Evolutionary conservation across 2,797 vertebrate species (phyloP), one percentile per base, ranked within the genome.

Genomic region (Etheostoma perlongum): DNA sequence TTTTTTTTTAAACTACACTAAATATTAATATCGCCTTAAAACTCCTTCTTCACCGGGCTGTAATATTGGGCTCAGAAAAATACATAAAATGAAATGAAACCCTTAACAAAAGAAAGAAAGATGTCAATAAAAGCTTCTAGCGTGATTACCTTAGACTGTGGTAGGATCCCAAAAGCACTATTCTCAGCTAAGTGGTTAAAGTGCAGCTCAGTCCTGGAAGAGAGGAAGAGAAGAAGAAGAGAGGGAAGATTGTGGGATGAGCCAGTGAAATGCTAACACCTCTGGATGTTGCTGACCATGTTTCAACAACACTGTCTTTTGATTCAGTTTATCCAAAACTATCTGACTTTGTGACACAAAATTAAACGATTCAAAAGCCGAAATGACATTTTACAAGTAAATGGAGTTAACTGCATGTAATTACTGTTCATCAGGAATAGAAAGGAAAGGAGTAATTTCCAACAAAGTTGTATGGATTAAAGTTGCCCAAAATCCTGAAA

Each of bases 111-210:
- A 36, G 36, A 36, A 36, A 36, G 36, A 36, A 36, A 36, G 36
- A 11, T 36, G 9, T 36, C 36, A 36, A 36, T 36, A 36, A 36
- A 11, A 3, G 36, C 2, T 9, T 15, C 25, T 52, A 30, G 5
- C 61, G 23, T 6, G 40, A 84, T 89, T 90, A 97, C 98, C 97
- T 99, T 99, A 4, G 96, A 92, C 65, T 96, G 93, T 3, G 97
- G 95, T 4, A 93, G 15, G 33, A 99, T 98, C 83, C 97, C 96
- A 8, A 99, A 99, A 61, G 96, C 90, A 6, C 95, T 98, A 94
- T 95, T 97, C 83, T 99, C 97, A 11, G 97, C 95, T 85, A 99
- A 89, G 89, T 99, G 98, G 94, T 96, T 98, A 78, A 99, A 96
- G 91, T 99, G 97, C 80, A 99, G 95, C 92, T 99, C 98, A 0